Conservation (phyloP, 2,113 vertebrate genomes). For the Serinus canaria region DNA sequence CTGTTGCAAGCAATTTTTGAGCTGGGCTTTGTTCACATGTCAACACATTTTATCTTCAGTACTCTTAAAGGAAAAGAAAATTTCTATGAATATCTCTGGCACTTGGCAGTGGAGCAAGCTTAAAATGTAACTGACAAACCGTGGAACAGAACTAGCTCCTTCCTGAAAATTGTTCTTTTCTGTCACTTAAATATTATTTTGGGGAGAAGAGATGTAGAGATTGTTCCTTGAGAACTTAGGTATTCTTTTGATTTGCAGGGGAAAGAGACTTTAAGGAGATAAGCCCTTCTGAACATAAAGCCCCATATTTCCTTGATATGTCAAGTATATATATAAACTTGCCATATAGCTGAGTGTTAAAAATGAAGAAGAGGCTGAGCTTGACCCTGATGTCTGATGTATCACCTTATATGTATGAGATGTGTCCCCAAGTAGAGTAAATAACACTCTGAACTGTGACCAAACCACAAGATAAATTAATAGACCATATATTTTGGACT, state of each 20-base stretch:
- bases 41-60: background rate
- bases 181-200: background rate
- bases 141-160: background rate
- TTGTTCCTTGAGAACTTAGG: background rate
- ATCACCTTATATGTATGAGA: background rate
- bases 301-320: background rate
- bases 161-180: background rate
- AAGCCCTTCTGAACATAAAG: background rate
- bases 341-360: background rate
- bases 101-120: background rate
- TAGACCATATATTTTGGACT: background rate
- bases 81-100: background rate
- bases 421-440: background rate
- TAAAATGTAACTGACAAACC: background rate
- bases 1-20: background rate
- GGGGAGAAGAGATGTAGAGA: background rate
- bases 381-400: background rate
- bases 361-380: background rate
- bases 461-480: background rate
- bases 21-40: background rate
- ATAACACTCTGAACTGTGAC: background rate
- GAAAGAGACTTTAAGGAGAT: background rate
- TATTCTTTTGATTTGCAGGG: background rate
- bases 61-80: background rate
- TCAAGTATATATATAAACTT: background rate